Evolutionary conservation across 2,113 vertebrate species (phyloP).

Genomic region (Calidris pugnax): DNA sequence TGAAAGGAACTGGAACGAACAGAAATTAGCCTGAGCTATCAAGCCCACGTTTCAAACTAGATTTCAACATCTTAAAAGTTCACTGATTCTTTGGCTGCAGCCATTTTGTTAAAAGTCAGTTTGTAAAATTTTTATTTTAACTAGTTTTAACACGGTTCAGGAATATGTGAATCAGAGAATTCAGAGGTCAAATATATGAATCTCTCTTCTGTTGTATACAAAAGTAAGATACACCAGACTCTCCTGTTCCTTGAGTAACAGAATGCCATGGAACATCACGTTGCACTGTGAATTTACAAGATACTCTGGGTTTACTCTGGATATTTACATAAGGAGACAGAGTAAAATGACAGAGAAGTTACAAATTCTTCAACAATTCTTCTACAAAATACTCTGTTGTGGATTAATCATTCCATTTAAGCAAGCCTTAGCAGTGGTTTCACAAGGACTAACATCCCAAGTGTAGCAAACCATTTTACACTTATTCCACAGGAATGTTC

Average conservation of each 20-base stretch:
- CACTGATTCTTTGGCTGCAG: neutral
- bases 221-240: neutral
- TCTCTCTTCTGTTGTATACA: neutral
- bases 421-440: neutral
- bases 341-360: neutral
- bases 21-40: neutral
- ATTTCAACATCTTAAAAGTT: neutral
- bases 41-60: neutral
- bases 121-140: neutral
- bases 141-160: neutral
- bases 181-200: neutral
- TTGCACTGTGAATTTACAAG: neutral
- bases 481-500: neutral
- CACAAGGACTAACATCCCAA: neutral
- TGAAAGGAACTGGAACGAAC: neutral
- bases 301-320: neutral
- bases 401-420: neutral
- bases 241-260: neutral
- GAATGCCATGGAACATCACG: neutral
- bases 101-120: neutral
- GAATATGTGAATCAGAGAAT: neutral
- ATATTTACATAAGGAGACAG: neutral
- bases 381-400: neutral
- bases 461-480: neutral
- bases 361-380: neutral